Evolutionary conservation across 2,113 vertebrate species (phyloP).

Genomic region (Tupaia tana): DNA sequence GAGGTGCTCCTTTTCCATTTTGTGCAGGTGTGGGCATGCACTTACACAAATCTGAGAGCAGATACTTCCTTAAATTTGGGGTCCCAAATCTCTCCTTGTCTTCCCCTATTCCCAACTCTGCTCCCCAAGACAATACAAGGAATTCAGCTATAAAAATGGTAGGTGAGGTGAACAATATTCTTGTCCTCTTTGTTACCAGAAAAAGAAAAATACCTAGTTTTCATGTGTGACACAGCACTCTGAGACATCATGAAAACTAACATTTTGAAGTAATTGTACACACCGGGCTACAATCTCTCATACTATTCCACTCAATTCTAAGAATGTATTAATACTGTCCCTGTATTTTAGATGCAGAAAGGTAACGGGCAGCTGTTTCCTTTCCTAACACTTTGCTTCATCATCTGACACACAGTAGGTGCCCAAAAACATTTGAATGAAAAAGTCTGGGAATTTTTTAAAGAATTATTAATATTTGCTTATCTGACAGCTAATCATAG

Average conservation of each 20-base stretch:
- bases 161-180: neutral
- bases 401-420: neutral
- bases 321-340: neutral
- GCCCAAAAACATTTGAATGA: conserved; percentile 21
- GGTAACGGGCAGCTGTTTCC: neutral
- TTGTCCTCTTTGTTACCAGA: neutral
- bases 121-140: neutral
- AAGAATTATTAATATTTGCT: conserved; percentile 1
- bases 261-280: neutral
- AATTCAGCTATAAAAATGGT: neutral
- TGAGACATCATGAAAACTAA: neutral
- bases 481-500: neutral
- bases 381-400: neutral
- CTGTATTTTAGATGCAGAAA: neutral
- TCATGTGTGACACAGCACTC: neutral
- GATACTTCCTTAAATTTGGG: neutral
- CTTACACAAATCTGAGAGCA: neutral
- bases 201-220: conserved; percentile 1
- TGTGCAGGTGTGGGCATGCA: neutral
- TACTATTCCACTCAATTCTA: neutral
- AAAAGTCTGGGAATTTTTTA: neutral
- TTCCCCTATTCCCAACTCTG: neutral
- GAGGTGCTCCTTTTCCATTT: neutral
- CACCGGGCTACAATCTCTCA: neutral
- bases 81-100: neutral